phyloP scores from a whole-genome alignment of 2,888 invertebrate species.

The Drosophila suboccidentalis region DNA sequence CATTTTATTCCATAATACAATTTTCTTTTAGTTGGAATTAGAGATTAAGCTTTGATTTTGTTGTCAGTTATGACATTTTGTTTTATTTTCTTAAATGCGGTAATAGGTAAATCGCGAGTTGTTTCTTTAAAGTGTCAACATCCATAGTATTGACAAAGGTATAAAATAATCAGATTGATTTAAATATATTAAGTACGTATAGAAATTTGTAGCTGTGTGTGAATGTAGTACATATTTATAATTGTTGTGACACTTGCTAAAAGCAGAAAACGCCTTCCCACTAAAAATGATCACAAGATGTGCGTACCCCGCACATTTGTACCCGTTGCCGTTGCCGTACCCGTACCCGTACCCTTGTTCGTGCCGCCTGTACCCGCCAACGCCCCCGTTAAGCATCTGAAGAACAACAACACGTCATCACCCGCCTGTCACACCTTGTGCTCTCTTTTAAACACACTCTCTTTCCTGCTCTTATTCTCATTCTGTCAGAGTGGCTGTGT shows the following conservation, averaged over 20 bases:
- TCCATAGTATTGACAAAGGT: not conserved
- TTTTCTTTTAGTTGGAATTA: not conserved
- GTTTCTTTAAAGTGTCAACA: not conserved
- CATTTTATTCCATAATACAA: not conserved
- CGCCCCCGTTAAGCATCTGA: constrained; percentile 27
- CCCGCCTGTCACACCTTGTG: constrained; percentile 26
- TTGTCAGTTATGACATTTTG: not conserved
- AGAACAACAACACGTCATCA: constrained; percentile 34
- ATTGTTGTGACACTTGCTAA: constrained; percentile 23
- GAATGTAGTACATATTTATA: not conserved
- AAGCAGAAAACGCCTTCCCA: not conserved
- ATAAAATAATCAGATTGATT: not conserved
- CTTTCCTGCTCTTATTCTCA: constrained; percentile 1
- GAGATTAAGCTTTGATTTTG: not conserved
- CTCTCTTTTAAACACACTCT: not conserved
- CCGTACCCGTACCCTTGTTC: not conserved
- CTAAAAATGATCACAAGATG: constrained; percentile 44
- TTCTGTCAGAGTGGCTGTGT: not conserved
- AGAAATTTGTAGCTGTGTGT: not conserved
- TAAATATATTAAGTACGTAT: not conserved
- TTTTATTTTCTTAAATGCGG: not conserved
- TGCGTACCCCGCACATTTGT: constrained; percentile 17
- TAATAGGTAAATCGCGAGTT: not conserved
- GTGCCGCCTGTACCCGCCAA: not conserved
- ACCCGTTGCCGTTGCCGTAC: too few species aligned